Base-by-base conservation (phyloP, 2,888 invertebrate genomes). In the Anticlea derivata region DNA sequence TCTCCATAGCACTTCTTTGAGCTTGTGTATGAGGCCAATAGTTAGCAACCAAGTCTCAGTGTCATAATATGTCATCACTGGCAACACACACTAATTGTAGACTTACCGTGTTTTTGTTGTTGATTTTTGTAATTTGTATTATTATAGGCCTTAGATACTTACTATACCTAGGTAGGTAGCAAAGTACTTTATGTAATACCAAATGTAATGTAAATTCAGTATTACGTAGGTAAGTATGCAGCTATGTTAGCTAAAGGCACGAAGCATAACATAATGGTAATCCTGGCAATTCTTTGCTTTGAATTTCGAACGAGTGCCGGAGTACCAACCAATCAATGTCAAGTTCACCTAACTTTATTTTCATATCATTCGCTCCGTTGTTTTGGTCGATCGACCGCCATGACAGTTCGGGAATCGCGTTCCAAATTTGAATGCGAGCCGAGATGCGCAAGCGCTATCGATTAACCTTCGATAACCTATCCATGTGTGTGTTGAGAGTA, bases 361-460 rank as follows among this genome's bases (percentile, higher is more conserved):
- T 75, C 69, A 74, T 73, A 76, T 71, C 68, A 70, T 65, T 65
- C 55, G 60, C 64, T 65, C 65, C 60, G 64, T 61, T 68, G 73
- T 78, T 82, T 73, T 76, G 78, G 75, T 72, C 68, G 71, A 70
- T 68, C 64, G 73, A 80, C 78, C 76, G 84, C 83, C 82, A 85
- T 85, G 84, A 85, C 81, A 76, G 81, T 82, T 76, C 64, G 73
- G 48, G 34, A 43, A 33, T 33, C 43, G 43, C 75, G 77, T 77
- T 83, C 82, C 73, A 86, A 87, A 86, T 89, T 89, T 89, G 84
- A 89, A 89, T 88, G 84, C 85, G 82, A 66, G 62, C 62, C 76
- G 79, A 85, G 87, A 87, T 87, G 86, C 85, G 84, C 84, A 76
- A 75, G 76, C 84, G 85, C 74, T 72, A 72, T 72, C 78, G 87